phyloP scores from a whole-genome alignment of 2,797 vertebrate species.

The Hemibagrus guttatus region DNA sequence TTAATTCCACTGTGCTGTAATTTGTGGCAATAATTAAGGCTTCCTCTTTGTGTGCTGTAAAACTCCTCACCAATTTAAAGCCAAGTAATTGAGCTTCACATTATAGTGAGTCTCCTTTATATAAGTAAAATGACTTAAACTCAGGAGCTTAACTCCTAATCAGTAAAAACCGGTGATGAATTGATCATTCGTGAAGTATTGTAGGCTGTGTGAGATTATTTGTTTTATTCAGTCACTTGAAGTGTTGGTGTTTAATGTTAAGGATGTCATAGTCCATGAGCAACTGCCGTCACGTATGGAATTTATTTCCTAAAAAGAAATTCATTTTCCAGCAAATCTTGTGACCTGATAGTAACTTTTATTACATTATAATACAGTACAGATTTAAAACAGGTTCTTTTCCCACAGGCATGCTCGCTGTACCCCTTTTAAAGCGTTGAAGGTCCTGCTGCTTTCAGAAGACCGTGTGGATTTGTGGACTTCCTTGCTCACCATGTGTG shows the following conservation, averaged over 20 bases:
- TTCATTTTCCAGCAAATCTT: neutral
- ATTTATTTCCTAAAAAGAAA: neutral
- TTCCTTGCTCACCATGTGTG: constrained; percentile 86
- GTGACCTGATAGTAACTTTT: neutral
- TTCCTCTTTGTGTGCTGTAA: neutral
- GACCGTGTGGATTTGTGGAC: constrained; percentile 87
- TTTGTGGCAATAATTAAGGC: no score
- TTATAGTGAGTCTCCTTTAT: neutral
- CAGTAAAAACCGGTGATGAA: no score
- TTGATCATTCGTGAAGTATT: neutral
- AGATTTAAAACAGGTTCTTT: neutral
- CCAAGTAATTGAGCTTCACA: no score
- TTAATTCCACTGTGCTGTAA: no score
- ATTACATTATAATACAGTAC: neutral
- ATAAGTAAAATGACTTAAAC: neutral
- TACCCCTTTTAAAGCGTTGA: constrained; percentile 86
- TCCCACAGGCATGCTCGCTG: constrained; percentile 85
- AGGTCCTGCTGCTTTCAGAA: constrained; percentile 86
- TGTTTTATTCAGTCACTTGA: neutral
- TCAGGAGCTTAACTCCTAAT: neutral
- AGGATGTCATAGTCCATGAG: neutral
- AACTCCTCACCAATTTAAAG: neutral
- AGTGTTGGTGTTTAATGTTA: neutral
- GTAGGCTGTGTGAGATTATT: neutral
- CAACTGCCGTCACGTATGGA: neutral